Percentiles rank a stretch among this genome's conserved stretches.
These are phyloP conservation scores for Macropus fuliginosus DNA, from an alignment of 2,797 vertebrate genomes.

Conservation along the genomic window DNA sequence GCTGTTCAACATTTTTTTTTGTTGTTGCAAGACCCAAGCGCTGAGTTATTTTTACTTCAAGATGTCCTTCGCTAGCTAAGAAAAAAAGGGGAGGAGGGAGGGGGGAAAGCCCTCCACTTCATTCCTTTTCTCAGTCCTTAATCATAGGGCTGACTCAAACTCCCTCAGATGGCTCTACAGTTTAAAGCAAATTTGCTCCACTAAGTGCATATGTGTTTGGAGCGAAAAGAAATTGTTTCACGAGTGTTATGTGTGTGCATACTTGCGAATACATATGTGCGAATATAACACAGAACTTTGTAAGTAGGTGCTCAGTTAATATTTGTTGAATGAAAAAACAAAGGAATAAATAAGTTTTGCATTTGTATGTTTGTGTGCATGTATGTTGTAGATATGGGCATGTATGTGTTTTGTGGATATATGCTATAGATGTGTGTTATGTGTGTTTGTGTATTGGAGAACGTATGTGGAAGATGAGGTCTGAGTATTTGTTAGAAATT, in stretches of 20 bases:
- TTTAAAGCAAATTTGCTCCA: constrained; percentile 3
- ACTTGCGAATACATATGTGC: too few species aligned
- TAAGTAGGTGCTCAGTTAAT: neutral
- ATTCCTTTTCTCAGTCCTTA: constrained; percentile 20
- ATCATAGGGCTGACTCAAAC: neutral
- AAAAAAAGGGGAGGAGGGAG: neutral
- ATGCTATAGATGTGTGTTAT: neutral
- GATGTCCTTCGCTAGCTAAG: constrained; percentile 42
- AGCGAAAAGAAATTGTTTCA: neutral
- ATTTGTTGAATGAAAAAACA: neutral
- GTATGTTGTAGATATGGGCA: neutral
- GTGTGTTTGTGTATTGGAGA: neutral
- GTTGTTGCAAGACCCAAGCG: neutral
- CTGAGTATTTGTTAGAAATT: neutral
- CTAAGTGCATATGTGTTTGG: neutral
- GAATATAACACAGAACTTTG: too few species aligned
- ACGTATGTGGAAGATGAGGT: neutral
- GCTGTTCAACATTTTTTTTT: neutral
- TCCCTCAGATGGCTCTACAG: neutral
- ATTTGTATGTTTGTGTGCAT: neutral
- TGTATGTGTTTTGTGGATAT: neutral
- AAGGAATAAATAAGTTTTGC: neutral
- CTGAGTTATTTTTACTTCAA: constrained; percentile 49
- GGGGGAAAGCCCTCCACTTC: neutral
- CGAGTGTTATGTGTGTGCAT: neutral